Conservation (phyloP, 2,113 vertebrate genomes). For the Forbesichthys agassizii region DNA sequence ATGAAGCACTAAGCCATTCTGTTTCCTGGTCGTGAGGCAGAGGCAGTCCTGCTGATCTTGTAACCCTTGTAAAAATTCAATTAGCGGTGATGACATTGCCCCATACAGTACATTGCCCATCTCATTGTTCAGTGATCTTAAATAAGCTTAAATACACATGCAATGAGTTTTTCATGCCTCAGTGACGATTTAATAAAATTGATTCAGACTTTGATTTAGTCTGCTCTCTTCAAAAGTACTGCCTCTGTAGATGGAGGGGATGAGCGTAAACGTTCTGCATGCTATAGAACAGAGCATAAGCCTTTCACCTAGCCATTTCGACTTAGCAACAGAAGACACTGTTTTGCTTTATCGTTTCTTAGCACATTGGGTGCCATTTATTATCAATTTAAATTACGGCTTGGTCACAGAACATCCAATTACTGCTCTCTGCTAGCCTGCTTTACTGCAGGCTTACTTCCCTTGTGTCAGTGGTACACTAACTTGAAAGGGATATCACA, state of each 20-base stretch:
- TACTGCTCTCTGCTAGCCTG: constrained; percentile 10
- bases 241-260: constrained; percentile 26
- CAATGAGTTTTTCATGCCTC: constrained; percentile 48
- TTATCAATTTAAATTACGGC: constrained; percentile 25
- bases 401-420: constrained; percentile 14
- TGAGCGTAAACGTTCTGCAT: constrained; percentile 21
- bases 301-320: constrained; percentile 24
- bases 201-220: constrained; percentile 38
- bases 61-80: constrained; percentile 45
- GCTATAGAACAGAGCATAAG: neutral
- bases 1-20: constrained; percentile 15
- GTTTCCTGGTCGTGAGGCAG: constrained; percentile 31
- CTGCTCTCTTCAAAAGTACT: constrained; percentile 9
- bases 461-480: constrained; percentile 4
- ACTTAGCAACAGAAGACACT: constrained; percentile 12
- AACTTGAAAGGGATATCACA: constrained; percentile 14
- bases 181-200: constrained; percentile 53
- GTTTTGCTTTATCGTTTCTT: constrained; percentile 11
- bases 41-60: constrained; percentile 29
- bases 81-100: constrained; percentile 50
- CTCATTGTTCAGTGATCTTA: constrained; percentile 52
- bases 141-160: constrained; percentile 24
- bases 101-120: constrained; percentile 22
- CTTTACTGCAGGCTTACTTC: neutral
- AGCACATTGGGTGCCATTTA: neutral